These are phyloP conservation scores for Onychomys leucogaster DNA, from an alignment of 2,797 vertebrate species.

Conservation along the genomic window DNA sequence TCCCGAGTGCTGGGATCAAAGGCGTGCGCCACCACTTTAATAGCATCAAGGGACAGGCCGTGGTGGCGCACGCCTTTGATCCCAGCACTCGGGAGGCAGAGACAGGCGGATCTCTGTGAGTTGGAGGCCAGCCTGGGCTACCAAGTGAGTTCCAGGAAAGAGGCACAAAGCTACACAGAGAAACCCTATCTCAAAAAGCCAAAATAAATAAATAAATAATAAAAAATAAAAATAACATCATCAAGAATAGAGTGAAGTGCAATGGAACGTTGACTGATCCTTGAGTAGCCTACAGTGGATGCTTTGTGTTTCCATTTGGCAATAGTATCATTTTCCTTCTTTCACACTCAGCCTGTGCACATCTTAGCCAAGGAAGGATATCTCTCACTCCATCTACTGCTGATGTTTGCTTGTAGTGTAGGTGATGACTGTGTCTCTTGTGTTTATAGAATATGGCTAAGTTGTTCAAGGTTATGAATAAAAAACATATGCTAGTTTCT, in stretches of 20 bases:
- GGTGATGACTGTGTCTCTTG: neutral
- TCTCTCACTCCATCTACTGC: neutral
- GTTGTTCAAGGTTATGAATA: neutral
- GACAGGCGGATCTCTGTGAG: too few relatives aligned
- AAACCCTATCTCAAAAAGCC: too few relatives aligned
- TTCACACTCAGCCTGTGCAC: neutral
- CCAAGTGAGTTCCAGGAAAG: too few relatives aligned
- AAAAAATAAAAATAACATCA: too few relatives aligned
- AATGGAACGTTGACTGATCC: accelerated
- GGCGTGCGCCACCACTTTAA: neutral
- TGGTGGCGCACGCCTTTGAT: too few relatives aligned
- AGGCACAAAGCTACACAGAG: too few relatives aligned
- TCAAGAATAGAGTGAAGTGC: neutral
- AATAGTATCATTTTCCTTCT: neutral
- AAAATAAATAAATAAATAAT: too few relatives aligned
- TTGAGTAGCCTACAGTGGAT: neutral
- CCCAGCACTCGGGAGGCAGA: too few relatives aligned
- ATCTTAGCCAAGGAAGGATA: neutral
- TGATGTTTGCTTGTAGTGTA: neutral
- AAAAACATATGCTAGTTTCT: neutral
- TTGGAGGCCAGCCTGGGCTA: too few relatives aligned
- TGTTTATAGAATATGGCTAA: neutral
- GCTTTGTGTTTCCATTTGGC: neutral
- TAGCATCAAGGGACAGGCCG: neutral
- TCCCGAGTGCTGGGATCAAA: too few relatives aligned